Conservation (phyloP, 2,888 invertebrate species). For the Odiellus spinosus region DNA sequence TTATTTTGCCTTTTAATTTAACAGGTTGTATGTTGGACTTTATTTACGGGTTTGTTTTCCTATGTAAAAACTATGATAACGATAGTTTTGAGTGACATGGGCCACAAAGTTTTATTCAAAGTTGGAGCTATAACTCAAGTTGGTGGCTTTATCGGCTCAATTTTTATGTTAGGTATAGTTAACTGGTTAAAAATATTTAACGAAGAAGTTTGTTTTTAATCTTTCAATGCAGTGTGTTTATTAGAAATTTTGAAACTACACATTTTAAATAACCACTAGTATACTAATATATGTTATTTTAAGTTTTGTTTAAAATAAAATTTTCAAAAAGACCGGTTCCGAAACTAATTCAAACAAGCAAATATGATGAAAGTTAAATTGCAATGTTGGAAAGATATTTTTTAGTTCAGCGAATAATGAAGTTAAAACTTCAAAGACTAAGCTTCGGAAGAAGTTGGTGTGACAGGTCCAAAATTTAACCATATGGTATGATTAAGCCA, state of each 20-base stretch:
- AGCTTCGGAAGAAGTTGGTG: too few species aligned
- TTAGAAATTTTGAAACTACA: too few species aligned
- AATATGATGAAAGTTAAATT: too few species aligned
- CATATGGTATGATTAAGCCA: constrained; percentile 12
- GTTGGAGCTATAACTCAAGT: constrained; percentile 57
- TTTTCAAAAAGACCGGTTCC: too few species aligned
- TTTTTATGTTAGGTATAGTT: constrained; percentile 48
- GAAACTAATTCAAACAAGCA: too few species aligned
- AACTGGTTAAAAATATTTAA: constrained; percentile 35
- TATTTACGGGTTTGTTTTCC: constrained; percentile 47
- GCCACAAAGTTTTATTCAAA: constrained; percentile 57
- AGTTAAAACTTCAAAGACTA: constrained; percentile 11
- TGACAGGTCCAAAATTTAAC: constrained; percentile 7
- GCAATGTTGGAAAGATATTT: too few species aligned
- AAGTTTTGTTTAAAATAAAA: too few species aligned
- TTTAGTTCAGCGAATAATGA: too few species aligned
- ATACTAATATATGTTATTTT: too few species aligned
- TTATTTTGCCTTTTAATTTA: constrained; percentile 13
- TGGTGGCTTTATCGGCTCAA: constrained; percentile 59
- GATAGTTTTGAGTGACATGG: constrained; percentile 49
- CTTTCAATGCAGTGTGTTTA: background rate
- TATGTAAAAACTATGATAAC: constrained; percentile 65
- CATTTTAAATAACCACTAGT: too few species aligned
- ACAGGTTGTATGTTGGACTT: constrained; percentile 53
- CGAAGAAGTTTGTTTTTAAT: too few species aligned